A percentile compares a stretch with the other conserved stretches of the same genome.
phyloP scores from a whole-genome alignment of 2,797 vertebrate species.

The Cercopithecus petaurista region DNA sequence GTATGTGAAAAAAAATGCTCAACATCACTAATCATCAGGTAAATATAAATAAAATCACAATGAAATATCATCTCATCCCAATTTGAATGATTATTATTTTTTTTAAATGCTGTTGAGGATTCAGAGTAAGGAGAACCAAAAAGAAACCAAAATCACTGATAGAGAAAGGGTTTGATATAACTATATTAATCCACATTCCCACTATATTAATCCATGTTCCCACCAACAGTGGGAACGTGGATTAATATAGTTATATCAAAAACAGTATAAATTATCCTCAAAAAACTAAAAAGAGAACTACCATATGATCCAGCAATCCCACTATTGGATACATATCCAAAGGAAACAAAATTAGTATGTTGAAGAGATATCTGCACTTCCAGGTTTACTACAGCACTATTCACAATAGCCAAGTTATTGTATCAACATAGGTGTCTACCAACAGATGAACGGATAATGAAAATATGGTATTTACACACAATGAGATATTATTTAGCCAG shows the following conservation, averaged over 20 bases:
- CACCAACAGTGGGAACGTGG: not conserved
- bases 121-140: not conserved
- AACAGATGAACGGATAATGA: not conserved
- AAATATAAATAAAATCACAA: not conserved
- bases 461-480: not conserved
- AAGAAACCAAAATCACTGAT: too few relatives aligned
- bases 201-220: too few relatives aligned
- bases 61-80: not conserved
- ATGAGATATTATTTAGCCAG: not conserved
- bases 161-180: too few relatives aligned
- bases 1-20: not conserved
- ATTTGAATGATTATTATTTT: not conserved
- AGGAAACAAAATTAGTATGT: not conserved
- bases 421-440: not conserved
- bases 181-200: too few relatives aligned
- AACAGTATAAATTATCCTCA: not conserved
- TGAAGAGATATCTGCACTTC: not conserved
- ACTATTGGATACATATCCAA: not conserved
- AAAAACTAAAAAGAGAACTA: not conserved
- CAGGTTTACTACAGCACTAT: not conserved
- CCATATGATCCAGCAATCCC: not conserved
- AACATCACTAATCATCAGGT: not conserved
- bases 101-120: not conserved
- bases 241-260: not conserved
- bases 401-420: not conserved